A percentile compares a stretch with the other conserved stretches of the same genome.
These are phyloP conservation scores for Lordiphosa stackelbergi DNA, from an alignment of 1,140 invertebrate genomes.

Conservation along the genomic window DNA sequence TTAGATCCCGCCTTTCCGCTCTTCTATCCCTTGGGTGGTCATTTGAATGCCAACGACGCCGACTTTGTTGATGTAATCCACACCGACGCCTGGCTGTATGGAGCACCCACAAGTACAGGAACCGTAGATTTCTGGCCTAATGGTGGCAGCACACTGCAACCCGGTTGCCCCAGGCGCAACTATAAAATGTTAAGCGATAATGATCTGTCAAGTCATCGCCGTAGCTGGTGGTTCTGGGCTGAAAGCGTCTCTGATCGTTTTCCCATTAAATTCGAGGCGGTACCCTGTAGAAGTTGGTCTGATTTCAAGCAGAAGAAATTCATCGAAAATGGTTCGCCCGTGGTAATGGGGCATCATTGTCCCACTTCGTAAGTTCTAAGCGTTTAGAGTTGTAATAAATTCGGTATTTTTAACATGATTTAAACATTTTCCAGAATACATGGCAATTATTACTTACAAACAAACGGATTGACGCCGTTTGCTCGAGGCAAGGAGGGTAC, in stretches of 20 bases:
- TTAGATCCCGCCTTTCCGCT: constrained; percentile 81
- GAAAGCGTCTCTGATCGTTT: constrained; percentile 79
- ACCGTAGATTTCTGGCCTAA: constrained; percentile 83
- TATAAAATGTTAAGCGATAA: constrained; percentile 72
- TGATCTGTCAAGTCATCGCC: constrained; percentile 82
- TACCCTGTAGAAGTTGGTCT: constrained; percentile 73
- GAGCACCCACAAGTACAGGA: constrained; percentile 79
- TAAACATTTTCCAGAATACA: constrained; percentile 47
- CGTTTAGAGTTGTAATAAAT: too few species aligned
- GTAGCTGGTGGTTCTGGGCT: constrained; percentile 81
- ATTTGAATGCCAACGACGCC: constrained; percentile 82
- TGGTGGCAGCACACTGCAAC: constrained; percentile 79
- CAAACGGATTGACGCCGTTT: constrained; percentile 75
- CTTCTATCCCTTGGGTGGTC: constrained; percentile 80
- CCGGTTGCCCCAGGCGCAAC: constrained; percentile 79
- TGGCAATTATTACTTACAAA: constrained; percentile 77
- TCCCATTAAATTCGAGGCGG: constrained; percentile 77
- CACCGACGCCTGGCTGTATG: constrained; percentile 81
- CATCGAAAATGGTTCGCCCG: constrained; percentile 20
- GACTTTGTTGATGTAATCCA: constrained; percentile 84
- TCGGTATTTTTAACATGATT: neutral
- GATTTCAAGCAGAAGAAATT: constrained; percentile 76
- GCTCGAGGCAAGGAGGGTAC: constrained; percentile 68
- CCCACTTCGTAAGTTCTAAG: constrained; percentile 52
- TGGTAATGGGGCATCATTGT: constrained; percentile 73